Percentiles rank a stretch among this genome's conserved stretches.
These are phyloP conservation scores for Harpegnathos saltator DNA, from an alignment of 1,140 invertebrate species.

Conservation along the genomic window DNA sequence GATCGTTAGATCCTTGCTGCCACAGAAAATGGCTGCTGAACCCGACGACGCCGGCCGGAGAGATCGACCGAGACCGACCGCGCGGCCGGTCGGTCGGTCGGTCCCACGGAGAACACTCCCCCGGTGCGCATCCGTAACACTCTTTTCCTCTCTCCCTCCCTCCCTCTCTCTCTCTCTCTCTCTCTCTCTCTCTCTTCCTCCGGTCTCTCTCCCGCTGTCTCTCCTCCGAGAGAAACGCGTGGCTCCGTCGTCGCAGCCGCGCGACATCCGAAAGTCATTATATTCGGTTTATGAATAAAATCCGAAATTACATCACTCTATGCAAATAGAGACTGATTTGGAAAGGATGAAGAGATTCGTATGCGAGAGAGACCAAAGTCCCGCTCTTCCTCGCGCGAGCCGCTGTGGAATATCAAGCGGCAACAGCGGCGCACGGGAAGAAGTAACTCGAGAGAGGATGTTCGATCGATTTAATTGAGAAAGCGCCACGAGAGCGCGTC, in stretches of 20 bases:
- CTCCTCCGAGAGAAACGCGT: not conserved
- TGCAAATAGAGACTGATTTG: conserved; percentile 47
- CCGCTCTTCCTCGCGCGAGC: not conserved
- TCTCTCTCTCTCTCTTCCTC: too few relatives aligned
- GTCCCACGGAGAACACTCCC: conserved; percentile 11
- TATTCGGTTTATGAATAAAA: conserved; percentile 23
- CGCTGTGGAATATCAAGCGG: conserved; percentile 35
- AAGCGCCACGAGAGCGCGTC: conserved; percentile 29
- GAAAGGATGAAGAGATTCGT: conserved; percentile 49
- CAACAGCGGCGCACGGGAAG: conserved; percentile 9
- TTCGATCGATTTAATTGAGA: conserved; percentile 49
- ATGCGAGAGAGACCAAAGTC: conserved; percentile 8
- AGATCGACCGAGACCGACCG: not conserved
- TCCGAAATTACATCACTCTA: not conserved
- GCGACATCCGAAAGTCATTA: not conserved
- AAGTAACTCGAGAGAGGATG: conserved; percentile 1
- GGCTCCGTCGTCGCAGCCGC: not conserved
- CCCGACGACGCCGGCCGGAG: conserved; percentile 12
- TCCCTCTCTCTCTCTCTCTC: too few relatives aligned
- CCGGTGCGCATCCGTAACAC: not conserved
- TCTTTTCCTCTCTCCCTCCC: too few relatives aligned
- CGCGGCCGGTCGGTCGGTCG: not conserved
- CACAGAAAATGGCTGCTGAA: conserved; percentile 42
- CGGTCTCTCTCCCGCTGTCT: too few relatives aligned
- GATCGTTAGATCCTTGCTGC: conserved; percentile 48